Base-by-base conservation (phyloP, 2,113 vertebrate species). In the Megaleporinus macrocephalus region DNA sequence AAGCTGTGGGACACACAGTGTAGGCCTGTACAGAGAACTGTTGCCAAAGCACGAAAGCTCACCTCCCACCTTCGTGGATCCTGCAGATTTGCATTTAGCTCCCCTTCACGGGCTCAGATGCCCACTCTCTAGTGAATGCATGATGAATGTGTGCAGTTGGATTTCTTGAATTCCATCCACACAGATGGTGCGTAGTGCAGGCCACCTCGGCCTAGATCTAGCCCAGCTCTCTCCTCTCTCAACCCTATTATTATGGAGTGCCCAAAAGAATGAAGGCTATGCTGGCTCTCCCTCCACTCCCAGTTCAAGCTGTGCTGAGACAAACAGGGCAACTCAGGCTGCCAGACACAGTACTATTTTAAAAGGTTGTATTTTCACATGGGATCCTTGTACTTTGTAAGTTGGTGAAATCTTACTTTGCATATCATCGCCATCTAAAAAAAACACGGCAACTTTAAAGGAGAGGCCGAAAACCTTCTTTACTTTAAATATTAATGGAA, bases 241-340 rank as follows among this genome's bases (percentile, higher is more conserved):
- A 68, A 74, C 61, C 69, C 74, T 74, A 61, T 81, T 73, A 81
- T 78, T 85, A 78, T 53, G 49, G 27, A 22, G 20, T 20, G 33
- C 69, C 36, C 14, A 72, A 78, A 84, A 76, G 76, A 85, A 74
- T 11, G 16, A 69, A 77, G 68, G 59, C 68, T 73, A 62, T 41
- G 62, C 65, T 74, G 74, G 24, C 26, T 33, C 29, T 81, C 61
- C 53, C 49, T 65, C 68, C 49, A 68, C 73, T 84, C 24, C 18
- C 22, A 41, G 41, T 73, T 9, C 61, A 57, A 74, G 49, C 13
- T 57, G 15, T 44, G 77, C 65, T 59, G 41, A 79, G 65, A 71
- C 3, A n/a, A 16, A 59, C 16, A 59, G 24, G 69, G 51, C 66
- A 79, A 29, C 61, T 59, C 61, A 20, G 16, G n/a, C 61, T 22